phyloP scores from a whole-genome alignment of 23 tunicate species.

The Corella eumyota region DNA sequence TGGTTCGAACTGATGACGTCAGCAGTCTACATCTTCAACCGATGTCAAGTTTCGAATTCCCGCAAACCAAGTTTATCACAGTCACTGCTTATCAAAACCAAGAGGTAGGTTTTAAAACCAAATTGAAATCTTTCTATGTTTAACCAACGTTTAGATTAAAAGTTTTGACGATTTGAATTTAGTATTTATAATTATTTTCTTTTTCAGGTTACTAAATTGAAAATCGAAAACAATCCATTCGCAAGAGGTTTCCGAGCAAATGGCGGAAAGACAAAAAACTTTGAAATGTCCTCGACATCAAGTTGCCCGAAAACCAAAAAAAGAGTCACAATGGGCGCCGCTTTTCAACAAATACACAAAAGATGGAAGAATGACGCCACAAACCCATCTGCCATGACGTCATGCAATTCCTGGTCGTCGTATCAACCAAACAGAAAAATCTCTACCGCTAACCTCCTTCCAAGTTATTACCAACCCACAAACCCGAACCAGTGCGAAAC shows the following conservation, averaged over 20 bases:
- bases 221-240: conserved; percentile 72
- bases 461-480: too few species aligned
- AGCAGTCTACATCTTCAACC: conserved; percentile 29
- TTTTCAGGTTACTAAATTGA: conserved; percentile 57
- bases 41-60: conserved; percentile 41
- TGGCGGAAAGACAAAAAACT: conserved; percentile 20
- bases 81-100: conserved; percentile 57
- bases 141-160: too few species aligned
- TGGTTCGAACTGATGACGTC: conserved; percentile 40
- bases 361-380: too few species aligned
- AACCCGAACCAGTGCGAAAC: too few species aligned
- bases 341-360: too few species aligned
- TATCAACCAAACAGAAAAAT: too few species aligned
- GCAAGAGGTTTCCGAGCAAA: conserved; percentile 69
- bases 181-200: too few species aligned
- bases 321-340: not conserved
- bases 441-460: too few species aligned
- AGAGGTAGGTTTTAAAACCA: conserved; percentile 30
- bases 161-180: too few species aligned
- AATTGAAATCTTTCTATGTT: too few species aligned
- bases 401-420: too few species aligned
- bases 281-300: not conserved
- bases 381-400: too few species aligned
- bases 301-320: not conserved
- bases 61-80: conserved; percentile 39